Conservation (phyloP, 2,888 invertebrate genomes). For the Salticus scenicus region DNA sequence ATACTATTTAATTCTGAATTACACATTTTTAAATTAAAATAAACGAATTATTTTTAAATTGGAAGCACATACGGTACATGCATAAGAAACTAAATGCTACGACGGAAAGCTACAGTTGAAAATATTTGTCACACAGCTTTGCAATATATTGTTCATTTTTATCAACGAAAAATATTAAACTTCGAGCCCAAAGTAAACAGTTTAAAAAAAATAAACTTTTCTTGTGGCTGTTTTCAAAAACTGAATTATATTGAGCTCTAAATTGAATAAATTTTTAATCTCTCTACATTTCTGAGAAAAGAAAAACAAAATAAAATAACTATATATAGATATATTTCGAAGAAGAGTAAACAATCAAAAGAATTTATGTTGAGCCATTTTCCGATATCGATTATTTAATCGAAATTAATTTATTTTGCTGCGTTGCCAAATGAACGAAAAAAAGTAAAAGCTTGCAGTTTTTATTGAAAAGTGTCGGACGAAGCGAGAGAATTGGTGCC, state of each 20-base stretch:
- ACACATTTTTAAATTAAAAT: too few species aligned
- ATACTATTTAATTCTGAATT: too few species aligned
- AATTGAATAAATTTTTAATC: constrained; percentile 19
- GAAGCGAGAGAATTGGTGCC: neutral
- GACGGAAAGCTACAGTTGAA: too few species aligned
- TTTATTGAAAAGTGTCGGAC: constrained; percentile 9
- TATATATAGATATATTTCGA: neutral
- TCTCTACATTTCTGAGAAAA: neutral
- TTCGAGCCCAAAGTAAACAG: neutral
- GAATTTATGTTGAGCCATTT: constrained; percentile 12
- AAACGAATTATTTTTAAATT: too few species aligned
- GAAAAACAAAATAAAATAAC: neutral
- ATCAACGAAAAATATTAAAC: neutral
- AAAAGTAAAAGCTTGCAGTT: constrained; percentile 4
- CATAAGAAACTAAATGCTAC: too few species aligned
- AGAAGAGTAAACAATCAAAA: constrained; percentile 7
- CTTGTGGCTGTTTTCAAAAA: neutral
- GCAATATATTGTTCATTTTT: too few species aligned
- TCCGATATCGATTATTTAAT: constrained; percentile 19
- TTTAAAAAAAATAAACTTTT: neutral
- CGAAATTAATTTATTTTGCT: constrained; percentile 19
- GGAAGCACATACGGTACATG: too few species aligned
- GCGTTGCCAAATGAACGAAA: constrained; percentile 2
- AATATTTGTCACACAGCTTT: too few species aligned
- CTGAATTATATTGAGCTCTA: neutral